Base-by-base conservation (phyloP, 2,113 vertebrate species). In the Pogonocichla stellata region DNA sequence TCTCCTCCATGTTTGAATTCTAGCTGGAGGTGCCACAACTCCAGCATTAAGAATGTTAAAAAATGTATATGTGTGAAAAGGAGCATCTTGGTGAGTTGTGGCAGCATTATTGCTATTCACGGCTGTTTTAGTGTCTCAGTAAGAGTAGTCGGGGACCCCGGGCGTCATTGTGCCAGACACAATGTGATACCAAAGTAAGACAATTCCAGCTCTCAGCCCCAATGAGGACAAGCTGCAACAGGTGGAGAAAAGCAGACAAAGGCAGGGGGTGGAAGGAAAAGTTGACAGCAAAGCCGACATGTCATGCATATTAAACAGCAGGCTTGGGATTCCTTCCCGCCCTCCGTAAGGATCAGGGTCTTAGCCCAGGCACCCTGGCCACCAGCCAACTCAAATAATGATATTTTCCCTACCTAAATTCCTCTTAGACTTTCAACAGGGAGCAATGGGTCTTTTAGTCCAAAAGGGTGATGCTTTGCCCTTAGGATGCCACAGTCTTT, bases 231-330 rank as follows among this genome's bases (percentile, higher is more conserved):
- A 94, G 90, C 48, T 90, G 47, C 84, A 96, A 96, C 95, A 97
- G 94, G 96, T 97, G 94, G 93, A 12, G 83, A 86, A 73, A 88
- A 92, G 51, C 1, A 2, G 66, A 73, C 87, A 95, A 94, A 94
- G 86, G 74, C 80, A 73, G 74, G 42, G 92, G 95, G 71, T 95
- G 79, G 81, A 88, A 94, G 81, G 87, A 78, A 17, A 95, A 81
- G 69, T 75, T 92, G 95, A 92, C 80, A 93, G 90, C 75, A 90
- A 80, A 92, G 81, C 71, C 0, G 5, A 95, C 94, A 83, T 87
- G 93, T 93, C 94, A 91, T 93, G 93, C 94, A 83, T 90, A 70
- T 95, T 95, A 96, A 94, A 90, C 22, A 95, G 85, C 71, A 80
- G 67, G 74, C 88, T 79, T 92, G 79, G 64, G 87, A 96, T 96